These are phyloP conservation scores for Hypomecis punctinalis DNA, from an alignment of 2,888 invertebrate species.

Conservation along the genomic window DNA sequence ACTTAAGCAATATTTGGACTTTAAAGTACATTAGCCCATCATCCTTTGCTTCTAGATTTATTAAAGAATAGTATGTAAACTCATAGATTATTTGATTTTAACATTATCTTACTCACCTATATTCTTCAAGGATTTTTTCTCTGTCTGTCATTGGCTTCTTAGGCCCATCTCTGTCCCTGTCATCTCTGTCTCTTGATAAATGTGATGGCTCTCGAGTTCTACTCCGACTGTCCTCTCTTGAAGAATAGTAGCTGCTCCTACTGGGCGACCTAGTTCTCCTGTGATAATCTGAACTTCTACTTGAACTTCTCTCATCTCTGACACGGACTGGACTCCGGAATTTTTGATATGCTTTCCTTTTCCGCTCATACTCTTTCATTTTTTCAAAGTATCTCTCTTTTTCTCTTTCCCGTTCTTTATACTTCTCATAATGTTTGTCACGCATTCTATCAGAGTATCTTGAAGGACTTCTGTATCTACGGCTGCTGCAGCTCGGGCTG, in stretches of 20 bases:
- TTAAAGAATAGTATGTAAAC: too few relatives aligned
- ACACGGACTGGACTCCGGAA: constrained; percentile 52
- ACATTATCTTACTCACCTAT: constrained; percentile 56
- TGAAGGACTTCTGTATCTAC: constrained; percentile 53
- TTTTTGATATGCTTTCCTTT: constrained; percentile 59
- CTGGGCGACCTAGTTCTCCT: constrained; percentile 59
- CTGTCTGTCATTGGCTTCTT: constrained; percentile 69
- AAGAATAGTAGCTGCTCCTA: constrained; percentile 45
- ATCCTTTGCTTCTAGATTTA: too few relatives aligned
- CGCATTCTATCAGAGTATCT: constrained; percentile 28
- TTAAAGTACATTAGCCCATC: too few relatives aligned
- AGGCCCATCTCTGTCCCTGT: constrained; percentile 38
- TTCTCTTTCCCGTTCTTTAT: constrained; percentile 44
- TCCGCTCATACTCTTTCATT: constrained; percentile 57
- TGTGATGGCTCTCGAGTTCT: constrained; percentile 52
- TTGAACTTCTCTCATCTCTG: constrained; percentile 55
- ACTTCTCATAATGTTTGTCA: constrained; percentile 45
- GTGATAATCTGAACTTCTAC: constrained; percentile 48
- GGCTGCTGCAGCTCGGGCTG: constrained; percentile 57
- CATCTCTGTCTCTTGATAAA: constrained; percentile 46
- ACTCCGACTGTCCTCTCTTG: constrained; percentile 49
- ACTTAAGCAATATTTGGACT: too few relatives aligned
- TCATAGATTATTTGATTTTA: background rate
- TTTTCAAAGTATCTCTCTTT: constrained; percentile 32
- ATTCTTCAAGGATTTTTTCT: constrained; percentile 77